These are phyloP conservation scores for Notolepis coatsorum DNA, from an alignment of 2,797 vertebrate genomes.

Conservation along the genomic window DNA sequence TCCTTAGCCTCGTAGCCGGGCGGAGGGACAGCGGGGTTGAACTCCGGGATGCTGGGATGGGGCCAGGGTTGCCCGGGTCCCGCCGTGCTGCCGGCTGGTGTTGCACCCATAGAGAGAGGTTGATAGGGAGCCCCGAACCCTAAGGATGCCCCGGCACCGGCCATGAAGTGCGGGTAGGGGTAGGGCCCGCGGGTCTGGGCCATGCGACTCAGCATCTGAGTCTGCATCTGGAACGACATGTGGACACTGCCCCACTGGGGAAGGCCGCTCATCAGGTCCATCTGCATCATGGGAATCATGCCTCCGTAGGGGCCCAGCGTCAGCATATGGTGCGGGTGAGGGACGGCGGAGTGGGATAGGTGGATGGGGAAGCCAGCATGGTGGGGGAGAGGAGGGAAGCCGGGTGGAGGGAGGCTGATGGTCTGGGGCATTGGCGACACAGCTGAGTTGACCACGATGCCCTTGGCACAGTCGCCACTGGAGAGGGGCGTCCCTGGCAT, in stretches of 20 bases:
- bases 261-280: constrained; percentile 94
- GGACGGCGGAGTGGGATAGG: constrained; percentile 79
- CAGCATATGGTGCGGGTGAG: constrained; percentile 88
- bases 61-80: constrained; percentile 91
- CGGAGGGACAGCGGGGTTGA: constrained; percentile 95
- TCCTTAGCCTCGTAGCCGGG: constrained; percentile 94
- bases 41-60: constrained; percentile 87
- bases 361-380: constrained; percentile 87
- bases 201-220: constrained; percentile 97
- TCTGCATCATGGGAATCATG: constrained; percentile 92
- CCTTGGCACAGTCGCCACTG: constrained; percentile 90
- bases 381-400: constrained; percentile 87
- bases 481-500: constrained; percentile 90
- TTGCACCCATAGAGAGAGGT: constrained; percentile 82
- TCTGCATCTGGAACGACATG: constrained; percentile 99
- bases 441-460: constrained; percentile 90
- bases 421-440: constrained; percentile 86
- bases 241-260: constrained; percentile 95
- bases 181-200: constrained; percentile 91
- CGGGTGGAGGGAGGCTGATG: constrained; percentile 85
- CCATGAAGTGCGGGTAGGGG: constrained; percentile 89
- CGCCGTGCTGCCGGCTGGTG: constrained; percentile 55
- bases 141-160: constrained; percentile 71
- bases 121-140: constrained; percentile 89
- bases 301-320: constrained; percentile 86